phyloP scores from a whole-genome alignment of 2,888 invertebrate genomes.

The Leptinotarsa tumamoca region DNA sequence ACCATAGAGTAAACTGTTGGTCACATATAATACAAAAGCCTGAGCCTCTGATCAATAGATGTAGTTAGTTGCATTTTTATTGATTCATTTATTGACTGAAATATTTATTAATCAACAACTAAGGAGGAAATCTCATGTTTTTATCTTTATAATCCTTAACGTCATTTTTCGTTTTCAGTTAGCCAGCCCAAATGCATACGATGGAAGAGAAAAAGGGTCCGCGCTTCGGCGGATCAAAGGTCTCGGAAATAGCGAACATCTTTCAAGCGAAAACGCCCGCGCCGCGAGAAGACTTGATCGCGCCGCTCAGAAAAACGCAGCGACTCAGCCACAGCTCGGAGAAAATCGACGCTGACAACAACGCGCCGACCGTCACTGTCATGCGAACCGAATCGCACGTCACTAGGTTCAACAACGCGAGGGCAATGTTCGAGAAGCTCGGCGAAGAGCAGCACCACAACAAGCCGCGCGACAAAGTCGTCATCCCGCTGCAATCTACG shows the following conservation, averaged over 20 bases:
- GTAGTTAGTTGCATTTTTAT: too few species aligned
- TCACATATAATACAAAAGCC: too few species aligned
- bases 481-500: conserved; percentile 62
- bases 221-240: conserved; percentile 78
- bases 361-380: conserved; percentile 72
- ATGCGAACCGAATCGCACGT: conserved; percentile 90
- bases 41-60: too few species aligned
- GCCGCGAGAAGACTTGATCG: conserved; percentile 50
- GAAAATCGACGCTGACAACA: conserved; percentile 53
- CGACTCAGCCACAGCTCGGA: conserved; percentile 42
- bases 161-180: conserved; percentile 23
- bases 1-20: too few species aligned
- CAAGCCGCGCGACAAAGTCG: conserved; percentile 50
- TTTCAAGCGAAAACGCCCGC: conserved; percentile 71
- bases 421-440: conserved; percentile 91
- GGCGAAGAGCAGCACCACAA: conserved; percentile 74
- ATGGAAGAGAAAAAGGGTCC: conserved; percentile 64
- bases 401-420: conserved; percentile 87
- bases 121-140: too few species aligned
- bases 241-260: conserved; percentile 91
- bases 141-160: background rate
- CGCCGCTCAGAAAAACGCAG: conserved; percentile 50
- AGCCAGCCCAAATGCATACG: conserved; percentile 28
- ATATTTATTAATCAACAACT: too few species aligned
- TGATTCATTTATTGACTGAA: too few species aligned